These are phyloP conservation scores for Gallinago stenura DNA, from an alignment of 2,797 vertebrate genomes.

Conservation along the genomic window DNA sequence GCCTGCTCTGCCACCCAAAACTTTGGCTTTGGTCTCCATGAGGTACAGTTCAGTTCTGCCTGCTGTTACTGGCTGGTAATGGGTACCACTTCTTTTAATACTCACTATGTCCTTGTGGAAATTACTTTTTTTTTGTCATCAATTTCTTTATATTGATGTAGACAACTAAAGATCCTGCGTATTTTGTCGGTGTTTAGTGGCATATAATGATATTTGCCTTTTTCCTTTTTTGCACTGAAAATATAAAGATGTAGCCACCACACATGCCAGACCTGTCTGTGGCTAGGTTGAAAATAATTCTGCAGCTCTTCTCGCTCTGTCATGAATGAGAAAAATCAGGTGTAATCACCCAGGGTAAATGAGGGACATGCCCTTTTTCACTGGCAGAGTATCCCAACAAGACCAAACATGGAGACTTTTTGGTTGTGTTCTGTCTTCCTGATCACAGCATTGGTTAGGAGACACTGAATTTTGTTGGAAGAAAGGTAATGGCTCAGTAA, in stretches of 20 bases:
- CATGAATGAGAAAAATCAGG: background rate
- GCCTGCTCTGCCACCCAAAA: accelerated
- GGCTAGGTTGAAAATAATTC: background rate
- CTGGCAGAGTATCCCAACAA: background rate
- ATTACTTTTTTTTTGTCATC: background rate
- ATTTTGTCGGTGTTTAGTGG: background rate
- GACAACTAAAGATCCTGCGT: accelerated
- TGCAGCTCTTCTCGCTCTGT: background rate
- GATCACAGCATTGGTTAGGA: background rate
- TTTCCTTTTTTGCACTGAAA: background rate
- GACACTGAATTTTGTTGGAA: background rate
- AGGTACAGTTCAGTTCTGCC: background rate
- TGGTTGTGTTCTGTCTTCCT: background rate
- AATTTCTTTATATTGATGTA: accelerated
- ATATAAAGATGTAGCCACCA: background rate
- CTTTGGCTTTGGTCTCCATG: accelerated
- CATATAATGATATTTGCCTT: background rate
- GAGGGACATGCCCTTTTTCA: background rate
- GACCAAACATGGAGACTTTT: background rate
- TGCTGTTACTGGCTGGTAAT: accelerated
- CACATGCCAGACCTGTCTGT: background rate
- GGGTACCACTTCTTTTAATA: background rate
- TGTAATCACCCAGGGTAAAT: background rate
- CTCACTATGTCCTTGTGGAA: accelerated
- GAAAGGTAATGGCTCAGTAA: background rate